Base-by-base conservation (phyloP, 2,888 invertebrate genomes). In the Oeneis ivallda region DNA sequence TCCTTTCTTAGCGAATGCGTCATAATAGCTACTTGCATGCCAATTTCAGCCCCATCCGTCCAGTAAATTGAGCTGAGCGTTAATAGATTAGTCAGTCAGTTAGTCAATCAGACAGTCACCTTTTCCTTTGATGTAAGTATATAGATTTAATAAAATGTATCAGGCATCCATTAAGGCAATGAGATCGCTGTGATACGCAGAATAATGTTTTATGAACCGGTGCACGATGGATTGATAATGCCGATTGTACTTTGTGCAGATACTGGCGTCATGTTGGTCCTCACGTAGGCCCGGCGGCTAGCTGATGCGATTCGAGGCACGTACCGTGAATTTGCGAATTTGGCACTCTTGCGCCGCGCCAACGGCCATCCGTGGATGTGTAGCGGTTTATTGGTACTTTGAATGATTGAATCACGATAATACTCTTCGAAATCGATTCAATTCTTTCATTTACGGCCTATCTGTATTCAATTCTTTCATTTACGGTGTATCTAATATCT, bases 241-340 rank as follows among this genome's bases (percentile, higher is more conserved):
- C n/a, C 47, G 59, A 59, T 56, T 60, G 56, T 56, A 41, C 19
- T 17, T 5, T 34, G 41, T 53, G 45, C 53, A 53, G 32, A 53
- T 9, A 49, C 39, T 15, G 60, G 3, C 62, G 57, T 39, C 66
- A 62, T 66, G 66, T 49, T 53, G 19, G 62, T 37, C 11, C 58
- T 52, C 66, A 66, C 66, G 66, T 66, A 66, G 47, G 62, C 66
- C 50, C 10, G 19, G 9, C 3, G 4, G 19, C 17, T 13, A 19
- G 56, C 7, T 19, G 49, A 58, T 13, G 32, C 45, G 66, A 58
- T 57, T 19, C 57, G 52, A 26, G 19, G 57, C 66, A 66, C 59
- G 66, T 65, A 62, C 11, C 13, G 53, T 34, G 62, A 62, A 62
- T 43, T 62, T 37, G 45, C 62, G 54, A 62, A 62, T 45, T 62